Conservation (phyloP, 1,140 invertebrate genomes). For the Notospermus geniculatus region DNA sequence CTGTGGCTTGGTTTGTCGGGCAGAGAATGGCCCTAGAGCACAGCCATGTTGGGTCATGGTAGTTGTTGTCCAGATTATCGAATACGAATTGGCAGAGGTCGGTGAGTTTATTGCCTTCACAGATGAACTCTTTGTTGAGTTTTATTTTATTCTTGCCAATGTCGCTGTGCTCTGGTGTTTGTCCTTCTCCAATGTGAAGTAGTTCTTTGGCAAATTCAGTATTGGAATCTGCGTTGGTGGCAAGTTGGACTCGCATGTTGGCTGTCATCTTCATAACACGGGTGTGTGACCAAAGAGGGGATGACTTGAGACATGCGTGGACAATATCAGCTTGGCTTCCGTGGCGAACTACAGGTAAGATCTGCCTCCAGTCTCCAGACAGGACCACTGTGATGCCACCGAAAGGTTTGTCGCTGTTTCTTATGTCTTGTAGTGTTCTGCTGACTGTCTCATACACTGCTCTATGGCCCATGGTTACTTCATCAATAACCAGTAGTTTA, state of each 20-base stretch:
- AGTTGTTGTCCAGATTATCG: slow-evolving; percentile 20
- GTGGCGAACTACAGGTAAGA: slow-evolving; percentile 54
- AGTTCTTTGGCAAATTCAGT: not conserved
- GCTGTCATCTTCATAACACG: slow-evolving; percentile 16
- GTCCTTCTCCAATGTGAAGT: not conserved
- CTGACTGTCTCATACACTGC: not conserved
- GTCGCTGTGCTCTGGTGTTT: not conserved
- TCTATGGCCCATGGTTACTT: not conserved
- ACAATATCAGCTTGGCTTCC: slow-evolving; percentile 55
- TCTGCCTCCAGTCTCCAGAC: slow-evolving; percentile 60
- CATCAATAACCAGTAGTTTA: not conserved
- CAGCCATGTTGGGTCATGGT: slow-evolving; percentile 14
- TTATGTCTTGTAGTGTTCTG: slow-evolving; percentile 37
- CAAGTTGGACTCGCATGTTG: slow-evolving; percentile 26
- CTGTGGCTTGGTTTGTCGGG: not conserved
- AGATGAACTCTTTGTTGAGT: slow-evolving; percentile 12
- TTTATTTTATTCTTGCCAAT: slow-evolving; percentile 11
- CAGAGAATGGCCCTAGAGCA: not conserved
- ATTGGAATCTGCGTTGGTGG: not conserved
- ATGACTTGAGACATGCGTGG: slow-evolving; percentile 56
- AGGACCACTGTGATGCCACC: slow-evolving; percentile 45
- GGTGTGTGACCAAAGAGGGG: slow-evolving; percentile 41
- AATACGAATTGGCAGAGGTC: slow-evolving; percentile 48
- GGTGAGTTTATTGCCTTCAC: slow-evolving; percentile 19
- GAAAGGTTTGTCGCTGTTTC: slow-evolving; percentile 38